Evolutionary conservation across 64 coral and sea anemone genomes (phyloP).

Genomic region (Montipora sp.): DNA sequence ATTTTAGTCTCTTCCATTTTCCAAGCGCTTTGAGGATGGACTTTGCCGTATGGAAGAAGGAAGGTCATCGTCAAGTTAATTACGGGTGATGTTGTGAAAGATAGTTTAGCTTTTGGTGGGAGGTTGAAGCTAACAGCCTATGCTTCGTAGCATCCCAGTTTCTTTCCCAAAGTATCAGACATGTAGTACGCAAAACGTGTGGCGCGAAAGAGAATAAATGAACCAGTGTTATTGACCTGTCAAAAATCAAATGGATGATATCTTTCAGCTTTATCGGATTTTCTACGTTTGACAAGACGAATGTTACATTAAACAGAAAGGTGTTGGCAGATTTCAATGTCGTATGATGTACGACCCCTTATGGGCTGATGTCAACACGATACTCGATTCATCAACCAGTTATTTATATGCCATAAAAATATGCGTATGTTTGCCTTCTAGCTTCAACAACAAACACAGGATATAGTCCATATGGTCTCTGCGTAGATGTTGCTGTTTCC

Average conservation of each 20-base stretch:
- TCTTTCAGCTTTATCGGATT: too few species aligned
- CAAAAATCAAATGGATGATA: background rate
- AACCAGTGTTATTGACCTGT: background rate
- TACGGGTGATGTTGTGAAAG: background rate
- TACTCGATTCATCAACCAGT: background rate
- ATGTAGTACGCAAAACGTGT: background rate
- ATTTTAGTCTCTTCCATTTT: slow-evolving; percentile 34
- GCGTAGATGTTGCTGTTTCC: background rate
- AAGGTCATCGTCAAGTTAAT: background rate
- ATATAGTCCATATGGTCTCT: background rate
- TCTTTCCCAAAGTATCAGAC: background rate
- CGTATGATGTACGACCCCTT: too few species aligned
- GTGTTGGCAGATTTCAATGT: too few species aligned
- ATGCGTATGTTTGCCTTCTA: background rate
- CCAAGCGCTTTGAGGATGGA: slow-evolving; percentile 13
- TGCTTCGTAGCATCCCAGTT: background rate
- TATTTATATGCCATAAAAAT: background rate
- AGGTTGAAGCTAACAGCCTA: background rate
- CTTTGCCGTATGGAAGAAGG: background rate
- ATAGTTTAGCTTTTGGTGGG: background rate
- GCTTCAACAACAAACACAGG: background rate
- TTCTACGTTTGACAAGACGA: background rate
- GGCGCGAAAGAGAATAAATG: background rate
- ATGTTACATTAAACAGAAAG: background rate
- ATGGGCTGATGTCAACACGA: too few species aligned